These are phyloP conservation scores for Anastrepha obliqua DNA, from an alignment of 1,140 invertebrate species.

Conservation along the genomic window DNA sequence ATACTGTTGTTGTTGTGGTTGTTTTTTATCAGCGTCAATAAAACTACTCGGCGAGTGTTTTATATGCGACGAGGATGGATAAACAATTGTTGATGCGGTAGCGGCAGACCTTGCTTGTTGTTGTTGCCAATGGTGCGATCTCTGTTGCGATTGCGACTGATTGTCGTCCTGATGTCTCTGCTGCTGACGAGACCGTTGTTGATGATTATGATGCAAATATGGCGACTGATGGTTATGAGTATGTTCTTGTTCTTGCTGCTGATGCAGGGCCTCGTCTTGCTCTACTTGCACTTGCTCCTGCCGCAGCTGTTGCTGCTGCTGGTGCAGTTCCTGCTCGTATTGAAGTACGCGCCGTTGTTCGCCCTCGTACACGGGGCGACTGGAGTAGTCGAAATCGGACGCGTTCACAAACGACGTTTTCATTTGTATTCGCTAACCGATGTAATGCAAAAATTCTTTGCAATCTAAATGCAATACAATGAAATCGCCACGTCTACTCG, in stretches of 20 bases:
- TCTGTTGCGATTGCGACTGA: slow-evolving; percentile 12
- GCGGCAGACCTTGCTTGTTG: slow-evolving; percentile 19
- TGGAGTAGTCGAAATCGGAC: slow-evolving; percentile 58
- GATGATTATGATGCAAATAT: background rate
- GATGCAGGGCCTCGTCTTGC: background rate
- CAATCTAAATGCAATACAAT: slow-evolving; percentile 51
- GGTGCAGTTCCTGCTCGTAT: slow-evolving; percentile 54
- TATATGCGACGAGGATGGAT: slow-evolving; percentile 10
- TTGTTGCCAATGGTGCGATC: background rate
- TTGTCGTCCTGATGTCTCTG: background rate
- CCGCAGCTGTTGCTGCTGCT: background rate
- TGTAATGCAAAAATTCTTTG: slow-evolving; percentile 55
- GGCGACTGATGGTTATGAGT: background rate
- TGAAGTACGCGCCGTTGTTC: slow-evolving; percentile 53
- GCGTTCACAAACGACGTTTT: slow-evolving; percentile 58
- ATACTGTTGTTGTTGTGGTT: slow-evolving; percentile 33
- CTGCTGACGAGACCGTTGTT: slow-evolving; percentile 18
- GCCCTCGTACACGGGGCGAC: slow-evolving; percentile 57
- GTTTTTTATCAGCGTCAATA: background rate
- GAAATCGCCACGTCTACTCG: background rate
- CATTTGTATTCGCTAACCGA: slow-evolving; percentile 56
- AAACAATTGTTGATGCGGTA: slow-evolving; percentile 46
- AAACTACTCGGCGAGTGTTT: slow-evolving; percentile 17
- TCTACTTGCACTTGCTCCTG: background rate
- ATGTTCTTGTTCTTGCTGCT: slow-evolving; percentile 1